phyloP scores from a whole-genome alignment of 2,113 vertebrate species.

The Tupaia chinensis region DNA sequence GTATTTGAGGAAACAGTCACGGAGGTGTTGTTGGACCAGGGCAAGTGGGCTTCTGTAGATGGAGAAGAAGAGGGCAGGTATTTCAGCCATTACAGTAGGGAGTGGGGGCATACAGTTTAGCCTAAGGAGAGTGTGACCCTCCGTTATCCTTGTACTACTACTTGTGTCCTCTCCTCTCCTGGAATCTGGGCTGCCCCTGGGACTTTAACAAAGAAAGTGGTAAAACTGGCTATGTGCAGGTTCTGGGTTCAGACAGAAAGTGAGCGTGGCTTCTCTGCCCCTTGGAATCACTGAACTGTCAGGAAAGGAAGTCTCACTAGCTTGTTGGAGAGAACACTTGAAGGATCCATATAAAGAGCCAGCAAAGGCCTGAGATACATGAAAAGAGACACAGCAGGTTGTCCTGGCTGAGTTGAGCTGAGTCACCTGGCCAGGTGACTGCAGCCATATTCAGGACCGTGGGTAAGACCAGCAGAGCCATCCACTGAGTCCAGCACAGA shows the following conservation, averaged over 20 bases:
- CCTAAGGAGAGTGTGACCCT: too few relatives aligned
- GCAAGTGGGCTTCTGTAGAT: neutral
- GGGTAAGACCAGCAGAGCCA: too few relatives aligned
- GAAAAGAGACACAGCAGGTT: neutral
- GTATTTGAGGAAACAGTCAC: neutral
- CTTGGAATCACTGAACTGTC: neutral
- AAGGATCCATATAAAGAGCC: neutral
- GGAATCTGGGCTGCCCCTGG: neutral
- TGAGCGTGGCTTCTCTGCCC: neutral
- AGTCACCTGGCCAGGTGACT: neutral
- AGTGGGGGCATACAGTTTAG: neutral
- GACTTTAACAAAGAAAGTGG: neutral
- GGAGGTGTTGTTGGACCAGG: neutral
- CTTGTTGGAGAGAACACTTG: neutral
- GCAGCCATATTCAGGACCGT: neutral
- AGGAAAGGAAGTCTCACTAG: neutral
- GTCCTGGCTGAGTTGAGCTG: neutral
- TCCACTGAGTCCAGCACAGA: neutral
- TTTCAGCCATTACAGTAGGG: neutral
- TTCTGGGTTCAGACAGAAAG: neutral
- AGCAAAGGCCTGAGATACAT: neutral
- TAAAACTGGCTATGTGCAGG: neutral
- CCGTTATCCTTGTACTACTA: neutral
- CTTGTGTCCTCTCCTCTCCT: neutral
- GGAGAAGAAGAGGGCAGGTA: neutral